A percentile compares a stretch with the other conserved stretches of the same genome.
phyloP scores from a whole-genome alignment of 2,797 vertebrate genomes.

The Sebastes matsubarae region DNA sequence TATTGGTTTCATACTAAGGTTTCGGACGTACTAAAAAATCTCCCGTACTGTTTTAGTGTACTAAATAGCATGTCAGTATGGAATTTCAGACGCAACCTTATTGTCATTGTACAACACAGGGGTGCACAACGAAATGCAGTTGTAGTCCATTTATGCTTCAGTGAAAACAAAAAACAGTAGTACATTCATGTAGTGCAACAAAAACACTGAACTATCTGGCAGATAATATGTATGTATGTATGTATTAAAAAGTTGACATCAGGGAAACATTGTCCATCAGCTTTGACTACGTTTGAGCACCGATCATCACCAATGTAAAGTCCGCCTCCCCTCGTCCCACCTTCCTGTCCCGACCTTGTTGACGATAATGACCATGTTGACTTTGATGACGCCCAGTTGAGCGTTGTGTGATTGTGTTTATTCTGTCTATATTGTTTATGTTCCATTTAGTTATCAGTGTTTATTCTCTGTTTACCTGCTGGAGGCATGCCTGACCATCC shows the following conservation, averaged over 20 bases:
- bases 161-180: neutral
- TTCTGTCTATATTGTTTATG: conserved; percentile 1
- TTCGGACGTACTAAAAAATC: no score
- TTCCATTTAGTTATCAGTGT: conserved; percentile 3
- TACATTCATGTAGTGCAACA: neutral
- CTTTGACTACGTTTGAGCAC: neutral
- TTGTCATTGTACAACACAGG: no score
- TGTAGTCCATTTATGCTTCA: neutral
- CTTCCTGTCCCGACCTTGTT: neutral
- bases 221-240: neutral
- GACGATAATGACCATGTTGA: neutral
- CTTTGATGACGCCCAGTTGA: neutral
- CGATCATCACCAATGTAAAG: neutral
- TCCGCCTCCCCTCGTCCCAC: neutral
- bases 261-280: neutral
- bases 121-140: neutral
- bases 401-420: neutral
- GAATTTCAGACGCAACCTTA: no score
- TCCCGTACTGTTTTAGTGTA: no score
- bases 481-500: neutral
- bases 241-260: no score
- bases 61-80: no score
- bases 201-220: neutral
- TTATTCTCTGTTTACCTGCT: neutral
- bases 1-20: no score